These are phyloP conservation scores for Hypocryptadius cinnamomeus DNA, from an alignment of 2,113 vertebrate genomes.

Conservation along the genomic window DNA sequence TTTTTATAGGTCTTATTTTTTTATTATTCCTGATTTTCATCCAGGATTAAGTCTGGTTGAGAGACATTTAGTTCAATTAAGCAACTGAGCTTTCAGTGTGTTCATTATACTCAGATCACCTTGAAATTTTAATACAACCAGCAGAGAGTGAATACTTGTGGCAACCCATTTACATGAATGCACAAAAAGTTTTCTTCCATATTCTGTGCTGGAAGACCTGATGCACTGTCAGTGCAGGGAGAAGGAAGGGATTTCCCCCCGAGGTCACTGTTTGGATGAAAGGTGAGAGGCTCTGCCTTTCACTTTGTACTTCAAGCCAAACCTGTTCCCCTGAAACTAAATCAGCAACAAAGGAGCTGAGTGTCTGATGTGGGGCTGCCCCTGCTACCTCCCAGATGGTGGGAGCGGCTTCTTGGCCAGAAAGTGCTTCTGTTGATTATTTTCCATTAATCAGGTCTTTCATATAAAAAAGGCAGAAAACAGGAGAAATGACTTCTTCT, in stretches of 20 bases:
- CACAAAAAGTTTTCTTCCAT: neutral
- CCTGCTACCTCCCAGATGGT: neutral
- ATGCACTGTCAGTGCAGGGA: neutral
- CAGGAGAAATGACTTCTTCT: neutral
- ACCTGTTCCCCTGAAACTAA: neutral
- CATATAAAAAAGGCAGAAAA: neutral
- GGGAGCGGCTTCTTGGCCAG: neutral
- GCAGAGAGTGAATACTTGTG: neutral
- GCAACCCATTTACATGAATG: neutral
- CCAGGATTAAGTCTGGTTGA: neutral
- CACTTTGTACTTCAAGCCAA: neutral
- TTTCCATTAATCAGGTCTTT: neutral
- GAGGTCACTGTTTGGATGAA: neutral
- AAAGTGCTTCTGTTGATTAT: neutral
- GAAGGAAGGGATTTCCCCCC: fast-evolving
- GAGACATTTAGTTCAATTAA: neutral
- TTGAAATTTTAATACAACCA: neutral
- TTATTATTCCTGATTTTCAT: neutral
- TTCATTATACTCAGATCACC: neutral
- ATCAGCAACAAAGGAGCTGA: neutral
- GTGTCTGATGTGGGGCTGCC: neutral
- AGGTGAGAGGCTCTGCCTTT: neutral
- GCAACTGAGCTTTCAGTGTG: neutral
- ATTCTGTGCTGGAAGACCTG: neutral
- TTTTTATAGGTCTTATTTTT: neutral